These are phyloP conservation scores for Liodrosophila aerea DNA, from an alignment of 2,888 invertebrate species.

Conservation along the genomic window DNA sequence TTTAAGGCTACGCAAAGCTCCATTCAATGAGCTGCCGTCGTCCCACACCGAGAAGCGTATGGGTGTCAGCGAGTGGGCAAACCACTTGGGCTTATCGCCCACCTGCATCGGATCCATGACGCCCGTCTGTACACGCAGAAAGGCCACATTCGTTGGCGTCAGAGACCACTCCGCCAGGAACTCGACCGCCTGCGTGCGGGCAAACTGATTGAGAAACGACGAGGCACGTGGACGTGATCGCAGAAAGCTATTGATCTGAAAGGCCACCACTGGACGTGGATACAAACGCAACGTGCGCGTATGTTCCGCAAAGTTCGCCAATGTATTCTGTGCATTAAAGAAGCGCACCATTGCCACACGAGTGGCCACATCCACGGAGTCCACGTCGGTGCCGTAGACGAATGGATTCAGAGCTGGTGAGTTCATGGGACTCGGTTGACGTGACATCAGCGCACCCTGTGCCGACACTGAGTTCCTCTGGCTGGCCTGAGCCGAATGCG, in stretches of 20 bases:
- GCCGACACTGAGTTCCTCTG: conserved; percentile 82
- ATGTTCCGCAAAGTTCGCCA: conserved; percentile 99
- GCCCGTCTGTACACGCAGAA: conserved; percentile 98
- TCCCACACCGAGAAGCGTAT: conserved; percentile 97
- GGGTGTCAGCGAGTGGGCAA: conserved; percentile 92
- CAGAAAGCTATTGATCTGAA: conserved; percentile 98
- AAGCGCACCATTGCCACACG: conserved; percentile 98
- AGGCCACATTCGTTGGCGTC: conserved; percentile 98
- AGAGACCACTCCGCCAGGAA: conserved; percentile 99
- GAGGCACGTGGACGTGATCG: conserved; percentile 95
- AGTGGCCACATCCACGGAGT: conserved; percentile 99
- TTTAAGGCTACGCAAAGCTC: conserved; percentile 88
- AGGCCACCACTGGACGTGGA: conserved; percentile 98
- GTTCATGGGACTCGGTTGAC: conserved; percentile 84
- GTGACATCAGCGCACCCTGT: conserved; percentile 82
- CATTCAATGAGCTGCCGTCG: conserved; percentile 90
- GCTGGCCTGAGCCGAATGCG: conserved; percentile 79
- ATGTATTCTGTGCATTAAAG: conserved; percentile 97
- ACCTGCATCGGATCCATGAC: conserved; percentile 96
- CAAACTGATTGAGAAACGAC: conserved; percentile 94
- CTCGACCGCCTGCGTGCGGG: conserved; percentile 98
- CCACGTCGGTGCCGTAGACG: conserved; percentile 96
- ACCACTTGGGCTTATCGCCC: conserved; percentile 99
- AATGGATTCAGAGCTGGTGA: conserved; percentile 89
- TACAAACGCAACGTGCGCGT: conserved; percentile 97